These are phyloP conservation scores for Sipha maydis DNA, from an alignment of 2,888 invertebrate genomes.

Conservation along the genomic window DNA sequence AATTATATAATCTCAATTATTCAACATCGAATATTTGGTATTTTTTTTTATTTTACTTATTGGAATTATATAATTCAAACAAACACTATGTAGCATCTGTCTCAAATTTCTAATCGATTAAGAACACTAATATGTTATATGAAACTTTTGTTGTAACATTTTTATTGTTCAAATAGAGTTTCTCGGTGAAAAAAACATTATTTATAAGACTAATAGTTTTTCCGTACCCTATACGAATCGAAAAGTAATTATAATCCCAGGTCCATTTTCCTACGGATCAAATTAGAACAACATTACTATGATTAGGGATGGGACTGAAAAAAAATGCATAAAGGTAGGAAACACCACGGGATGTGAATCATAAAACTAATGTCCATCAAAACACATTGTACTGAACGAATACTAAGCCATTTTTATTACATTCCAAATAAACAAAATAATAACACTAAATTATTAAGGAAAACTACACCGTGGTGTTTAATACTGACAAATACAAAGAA, in stretches of 20 bases:
- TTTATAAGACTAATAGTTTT: background rate
- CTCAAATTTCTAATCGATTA: background rate
- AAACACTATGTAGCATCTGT: background rate
- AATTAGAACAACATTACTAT: background rate
- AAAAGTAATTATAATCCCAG: background rate
- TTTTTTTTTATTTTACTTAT: background rate
- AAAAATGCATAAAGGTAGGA: no score
- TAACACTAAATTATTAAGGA: constrained; percentile 10
- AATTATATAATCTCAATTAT: no score
- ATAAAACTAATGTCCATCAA: constrained; percentile 18
- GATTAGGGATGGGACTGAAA: background rate
- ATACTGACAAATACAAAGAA: no score
- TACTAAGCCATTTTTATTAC: constrained; percentile 6
- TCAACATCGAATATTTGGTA: no score
- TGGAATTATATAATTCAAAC: background rate
- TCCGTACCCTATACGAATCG: background rate
- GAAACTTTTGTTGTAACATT: background rate
- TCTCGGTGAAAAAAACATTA: background rate
- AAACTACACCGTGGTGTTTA: background rate
- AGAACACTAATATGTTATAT: background rate
- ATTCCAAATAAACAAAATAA: constrained; percentile 29
- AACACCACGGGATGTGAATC: background rate
- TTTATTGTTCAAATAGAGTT: background rate
- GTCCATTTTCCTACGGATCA: background rate
- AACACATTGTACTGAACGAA: constrained; percentile 6